A percentile compares a stretch with the other conserved stretches of the same genome.
These are phyloP conservation scores for Habropoda laboriosa DNA, from an alignment of 1,140 invertebrate genomes.

Conservation along the genomic window DNA sequence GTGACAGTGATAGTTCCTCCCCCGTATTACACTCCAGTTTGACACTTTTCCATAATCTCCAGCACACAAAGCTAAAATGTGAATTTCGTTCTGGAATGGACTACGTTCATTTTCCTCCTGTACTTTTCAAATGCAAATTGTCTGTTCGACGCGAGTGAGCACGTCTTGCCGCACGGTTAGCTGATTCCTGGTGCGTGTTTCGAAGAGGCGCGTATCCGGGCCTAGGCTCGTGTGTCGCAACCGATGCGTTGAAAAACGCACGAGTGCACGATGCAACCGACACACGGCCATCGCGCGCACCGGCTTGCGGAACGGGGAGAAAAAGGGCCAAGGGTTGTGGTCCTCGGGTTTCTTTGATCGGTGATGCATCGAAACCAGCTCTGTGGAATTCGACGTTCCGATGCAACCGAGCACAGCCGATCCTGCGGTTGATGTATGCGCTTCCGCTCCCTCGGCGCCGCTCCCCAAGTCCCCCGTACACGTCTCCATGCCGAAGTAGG, in stretches of 20 bases:
- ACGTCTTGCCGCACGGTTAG: conserved; percentile 8
- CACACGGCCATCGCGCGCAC: neutral
- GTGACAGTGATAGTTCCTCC: too few relatives aligned
- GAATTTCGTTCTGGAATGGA: too few relatives aligned
- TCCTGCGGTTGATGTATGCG: conserved; percentile 22
- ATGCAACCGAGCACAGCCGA: conserved; percentile 14
- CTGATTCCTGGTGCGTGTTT: neutral
- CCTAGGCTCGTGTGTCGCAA: neutral
- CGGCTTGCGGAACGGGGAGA: neutral
- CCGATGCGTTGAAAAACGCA: conserved; percentile 42
- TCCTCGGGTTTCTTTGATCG: conserved; percentile 57
- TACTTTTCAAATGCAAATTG: too few relatives aligned
- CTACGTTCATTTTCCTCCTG: too few relatives aligned
- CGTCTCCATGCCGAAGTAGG: conserved; percentile 50
- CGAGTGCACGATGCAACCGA: conserved; percentile 18
- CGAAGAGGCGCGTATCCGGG: neutral
- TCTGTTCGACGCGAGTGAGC: neutral
- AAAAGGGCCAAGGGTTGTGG: conserved; percentile 39
- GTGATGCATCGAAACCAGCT: conserved; percentile 49
- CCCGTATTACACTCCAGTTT: too few relatives aligned
- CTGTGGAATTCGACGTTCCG: conserved; percentile 45
- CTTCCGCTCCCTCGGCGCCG: conserved; percentile 15
- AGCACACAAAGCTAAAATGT: too few relatives aligned
- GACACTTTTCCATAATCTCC: too few relatives aligned
- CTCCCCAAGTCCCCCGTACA: conserved; percentile 20